phyloP scores from a whole-genome alignment of 2,888 invertebrate genomes.

The Linnaemya vulpina region DNA sequence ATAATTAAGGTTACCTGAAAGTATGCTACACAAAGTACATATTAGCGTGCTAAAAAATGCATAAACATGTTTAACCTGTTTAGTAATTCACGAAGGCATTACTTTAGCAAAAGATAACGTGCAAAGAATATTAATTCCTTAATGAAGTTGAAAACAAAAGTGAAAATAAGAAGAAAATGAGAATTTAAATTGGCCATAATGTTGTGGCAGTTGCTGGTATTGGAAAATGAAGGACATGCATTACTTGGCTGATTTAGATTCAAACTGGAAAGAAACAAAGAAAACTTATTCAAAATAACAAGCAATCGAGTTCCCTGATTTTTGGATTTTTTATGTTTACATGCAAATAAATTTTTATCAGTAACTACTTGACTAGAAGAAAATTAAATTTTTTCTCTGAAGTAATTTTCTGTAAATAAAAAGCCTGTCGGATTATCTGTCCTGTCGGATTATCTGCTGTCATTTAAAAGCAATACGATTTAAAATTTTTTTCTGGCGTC shows the following conservation, averaged over 20 bases:
- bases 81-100: slow-evolving; percentile 61
- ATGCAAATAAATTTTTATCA: too few species aligned
- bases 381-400: too few species aligned
- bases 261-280: background rate
- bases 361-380: too few species aligned
- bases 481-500: too few species aligned
- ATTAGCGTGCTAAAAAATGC: slow-evolving; percentile 60
- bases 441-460: too few species aligned
- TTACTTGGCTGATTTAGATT: background rate
- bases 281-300: background rate
- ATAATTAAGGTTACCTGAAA: slow-evolving; percentile 65
- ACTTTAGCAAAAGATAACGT: slow-evolving; percentile 63
- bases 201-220: slow-evolving; percentile 2
- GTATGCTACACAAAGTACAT: slow-evolving; percentile 45
- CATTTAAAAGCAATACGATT: too few species aligned
- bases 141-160: slow-evolving; percentile 46
- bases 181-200: background rate
- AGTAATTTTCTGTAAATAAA: too few species aligned
- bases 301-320: background rate
- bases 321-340: background rate
- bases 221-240: background rate
- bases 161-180: slow-evolving; percentile 17
- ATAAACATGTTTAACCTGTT: slow-evolving; percentile 71
- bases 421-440: too few species aligned
- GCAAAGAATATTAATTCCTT: slow-evolving; percentile 62